These are phyloP conservation scores for Anolis apletophallus DNA, from an alignment of 2,797 vertebrate genomes.

Conservation along the genomic window DNA sequence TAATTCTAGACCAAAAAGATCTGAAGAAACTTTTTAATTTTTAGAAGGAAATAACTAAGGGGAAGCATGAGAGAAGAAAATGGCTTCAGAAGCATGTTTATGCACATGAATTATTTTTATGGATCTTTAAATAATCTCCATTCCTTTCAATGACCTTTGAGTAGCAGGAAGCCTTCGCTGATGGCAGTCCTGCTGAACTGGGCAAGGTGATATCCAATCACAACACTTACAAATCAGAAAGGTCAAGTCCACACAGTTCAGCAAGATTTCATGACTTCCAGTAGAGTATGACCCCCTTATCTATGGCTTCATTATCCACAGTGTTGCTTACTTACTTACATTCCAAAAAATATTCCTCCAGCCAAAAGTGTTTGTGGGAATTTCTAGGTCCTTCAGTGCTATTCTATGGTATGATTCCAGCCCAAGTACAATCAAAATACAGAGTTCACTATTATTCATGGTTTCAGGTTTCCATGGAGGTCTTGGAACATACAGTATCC, in stretches of 20 bases:
- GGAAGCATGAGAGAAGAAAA: not conserved
- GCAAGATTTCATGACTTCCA: conserved; percentile 57
- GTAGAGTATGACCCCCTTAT: too few relatives aligned
- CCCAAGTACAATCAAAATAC: too few relatives aligned
- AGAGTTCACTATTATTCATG: too few relatives aligned
- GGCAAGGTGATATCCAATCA: conserved; percentile 24
- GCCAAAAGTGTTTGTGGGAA: too few relatives aligned
- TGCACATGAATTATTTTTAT: not conserved
- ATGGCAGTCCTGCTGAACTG: not conserved
- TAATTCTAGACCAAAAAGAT: not conserved
- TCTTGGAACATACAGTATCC: too few relatives aligned
- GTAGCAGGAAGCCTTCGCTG: not conserved
- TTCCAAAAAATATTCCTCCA: too few relatives aligned
- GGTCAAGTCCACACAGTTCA: conserved; percentile 45
- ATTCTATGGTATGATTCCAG: too few relatives aligned
- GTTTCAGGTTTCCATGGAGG: too few relatives aligned
- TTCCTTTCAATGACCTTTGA: not conserved
- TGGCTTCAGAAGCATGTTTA: not conserved
- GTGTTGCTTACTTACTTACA: too few relatives aligned
- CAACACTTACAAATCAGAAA: conserved; percentile 50
- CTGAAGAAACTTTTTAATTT: not conserved
- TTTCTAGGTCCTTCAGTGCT: too few relatives aligned
- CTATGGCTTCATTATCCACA: too few relatives aligned
- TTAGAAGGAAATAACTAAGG: not conserved
- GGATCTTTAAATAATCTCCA: not conserved